Base-by-base conservation (phyloP, 2,113 vertebrate species). In the Sialia sialis region DNA sequence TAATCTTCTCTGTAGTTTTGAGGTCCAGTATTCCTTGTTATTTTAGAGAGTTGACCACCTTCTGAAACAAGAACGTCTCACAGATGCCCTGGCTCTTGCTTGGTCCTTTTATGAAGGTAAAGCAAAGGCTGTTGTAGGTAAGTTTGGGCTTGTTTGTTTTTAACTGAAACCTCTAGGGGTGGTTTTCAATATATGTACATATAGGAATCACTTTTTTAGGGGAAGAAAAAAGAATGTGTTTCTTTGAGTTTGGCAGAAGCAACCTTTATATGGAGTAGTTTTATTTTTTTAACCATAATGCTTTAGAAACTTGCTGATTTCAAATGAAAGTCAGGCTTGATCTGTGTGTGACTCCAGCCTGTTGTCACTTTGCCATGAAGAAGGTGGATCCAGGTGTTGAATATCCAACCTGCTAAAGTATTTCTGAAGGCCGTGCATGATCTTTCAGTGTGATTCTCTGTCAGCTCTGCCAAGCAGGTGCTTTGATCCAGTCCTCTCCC, bases 21-120 rank as follows among this genome's bases (percentile, higher is more conserved):
- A 96, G 21, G 2, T 91, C 38, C 81, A 21, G 0, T 68, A 25
- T 96, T 67, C 74, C 29, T 86, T 87, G 23, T 77, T 56, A 5
- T 96, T 97, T 82, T 95, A 99, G 99, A 98, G 99, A 77, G 97
- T 99, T 48, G 99, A 99, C 95, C 98, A 98, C 68, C 97, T 99
- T 46, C 94, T 99, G 97, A 99, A 99, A 85, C 99, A 99, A 96
- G 99, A 99, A 81, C 98, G 98, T 88, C 98, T 99, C 86, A 98
- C 98, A 7, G 99, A 99, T 97, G 99, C 99, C n/a, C 97, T 99
- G 69, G 97, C 98, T 87, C 97, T 99, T 68, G 99, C 99, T 27
- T 99, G 99, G 99, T 99, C 99, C 39, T 99, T 99, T 94, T 98
- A 99, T 59, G 99, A 99, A 95, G 99, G 99, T 84, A 99, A 98